Evolutionary conservation across 1,140 invertebrate genomes (phyloP), one percentile per base, ranked within the genome.

Genomic region (Telenomus remus): DNA sequence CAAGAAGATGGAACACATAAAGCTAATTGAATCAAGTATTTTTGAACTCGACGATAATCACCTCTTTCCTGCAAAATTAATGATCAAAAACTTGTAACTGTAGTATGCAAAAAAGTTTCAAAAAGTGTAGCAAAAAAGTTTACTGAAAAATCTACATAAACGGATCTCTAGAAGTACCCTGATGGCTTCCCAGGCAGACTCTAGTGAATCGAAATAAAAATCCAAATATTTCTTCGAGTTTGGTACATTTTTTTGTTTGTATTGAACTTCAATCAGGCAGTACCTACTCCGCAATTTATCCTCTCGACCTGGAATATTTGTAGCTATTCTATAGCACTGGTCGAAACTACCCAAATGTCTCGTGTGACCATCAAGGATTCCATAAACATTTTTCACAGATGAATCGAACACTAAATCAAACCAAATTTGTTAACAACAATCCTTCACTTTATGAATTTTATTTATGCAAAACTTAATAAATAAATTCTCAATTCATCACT

Each of bases 1-100:
- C 86, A 87, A n/a, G 78, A 63, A 3, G 82, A 65, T 12, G 86
- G 86, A 15, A 87, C 78, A 63, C 87, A 89, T 5, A 89, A 43
- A 1, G 85, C 86, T 79, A 85, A 74, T 69, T 86, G 75, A 1
- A 85, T 42, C 7, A 47, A 13, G 44, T 82, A 70, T 12, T 80
- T 53, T 48, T 53, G 55, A 19, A 48, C 9, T 0, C 79, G 76
- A 9, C 76, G 43, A 27, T 69, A 78, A 47, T 83, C 83, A n/a
- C 79, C 80, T 34, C 48, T 79, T 63, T 80, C 64, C 80, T 82
- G n/a, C 0, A 50, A 60, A 12, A 43, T 11, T n/a, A 43, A 11
- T 43, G 39, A n/a, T 4, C 8, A 33, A 34, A n/a, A n/a, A n/a
- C n/a, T n/a, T n/a, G n/a, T n/a, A n/a, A n/a, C n/a, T n/a, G n/a